Evolutionary conservation across 2,888 invertebrate genomes (phyloP), one percentile per base, ranked within the genome.

Genomic region (Dione vanillae): DNA sequence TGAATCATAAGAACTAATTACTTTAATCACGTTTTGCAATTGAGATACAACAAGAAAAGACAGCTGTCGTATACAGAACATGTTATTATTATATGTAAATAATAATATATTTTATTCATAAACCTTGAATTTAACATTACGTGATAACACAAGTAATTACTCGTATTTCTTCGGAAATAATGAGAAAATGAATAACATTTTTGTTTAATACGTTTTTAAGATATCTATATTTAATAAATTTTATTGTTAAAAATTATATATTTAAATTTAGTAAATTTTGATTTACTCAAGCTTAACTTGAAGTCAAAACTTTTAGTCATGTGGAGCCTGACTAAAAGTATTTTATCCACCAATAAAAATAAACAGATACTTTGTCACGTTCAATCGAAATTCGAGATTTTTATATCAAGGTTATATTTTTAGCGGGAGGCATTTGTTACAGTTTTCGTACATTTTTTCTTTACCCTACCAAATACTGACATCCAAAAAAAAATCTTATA

Each of bases 21-120:
- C 20, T 69, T 69, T 54, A 19, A 66, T 69, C 72, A 72, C 72
- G 72, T 69, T 72, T 69, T 65, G n/a, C 52, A 65, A 70, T 70
- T 70, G 59, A 64, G 64, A 64, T 56, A 40, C 54, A 64, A 47
- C 64, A 37, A 65, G 65, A 52, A 19, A 70, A 65, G 65, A 70
- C 65, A 70, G 58, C 65, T 56, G 56, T 65, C 58, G 20, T 45
- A 45, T 41, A 52, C 35, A 19, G 11, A 45, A 43, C 43, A 70
- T 41, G 49, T 14, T 45, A 40, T 64, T 65, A 19, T 37, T 47
- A 19, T 59, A 64, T 51, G 51, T 51, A 64, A 51, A 51, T 62
- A 47, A 47, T 64, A 49, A 37, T 61, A n/a, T 12, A 40, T 56
- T n/a, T 56, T 40, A 40, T 37, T 56, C 40, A 40, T n/a, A 54